Evolutionary conservation across 1,140 invertebrate genomes (phyloP), one percentile per base, ranked within the genome.

Genomic region (Brachionus sp.): DNA sequence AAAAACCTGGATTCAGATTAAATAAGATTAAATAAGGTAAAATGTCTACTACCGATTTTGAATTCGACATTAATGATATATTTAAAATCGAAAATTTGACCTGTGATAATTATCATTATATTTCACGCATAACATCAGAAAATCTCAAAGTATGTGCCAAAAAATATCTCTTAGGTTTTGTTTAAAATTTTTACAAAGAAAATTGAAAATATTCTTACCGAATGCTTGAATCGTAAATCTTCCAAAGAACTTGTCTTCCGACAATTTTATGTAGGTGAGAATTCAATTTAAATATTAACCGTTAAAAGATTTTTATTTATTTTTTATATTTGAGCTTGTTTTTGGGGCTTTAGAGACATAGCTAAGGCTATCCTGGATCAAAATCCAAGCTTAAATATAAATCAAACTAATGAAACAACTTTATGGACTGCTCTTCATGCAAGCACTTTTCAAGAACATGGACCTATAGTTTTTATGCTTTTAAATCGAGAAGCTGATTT

Each of bases 341-440:
- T 87, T 84, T 87, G 86, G 86, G 86, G 86, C n/a, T 85, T 86
- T 16, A 86, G 83, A 83, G 86, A 86, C 46, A 84, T 85, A 77
- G 86, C 85, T 10, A 82, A 84, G 25, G 62, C 85, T 12, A 68
- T 87, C 1, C 44, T 87, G 12, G 82, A 85, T 13, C 78, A 77
- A 53, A 85, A 84, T 62, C 78, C 83, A 80, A 82, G 85, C 83
- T 44, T 84, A 87, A 87, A 86, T 84, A 83, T 85, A 25, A 88
- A 87, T 83, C 64, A 84, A 44, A 85, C 86, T 82, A 88, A 88
- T 82, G 85, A 86, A 25, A 84, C 85, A 64, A 86, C 87, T 29
- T 44, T 85, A 37, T 88, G 87, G 87, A 88, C 87, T 13, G 86
- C 87, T 4, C 85, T 88, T 16, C 87, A 88, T 86, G 87, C 87